Percentiles rank a stretch among this genome's conserved stretches.
Evolutionary conservation across 2,113 vertebrate genomes (phyloP).

Genomic region (pig (Sus scrofa)): DNA sequence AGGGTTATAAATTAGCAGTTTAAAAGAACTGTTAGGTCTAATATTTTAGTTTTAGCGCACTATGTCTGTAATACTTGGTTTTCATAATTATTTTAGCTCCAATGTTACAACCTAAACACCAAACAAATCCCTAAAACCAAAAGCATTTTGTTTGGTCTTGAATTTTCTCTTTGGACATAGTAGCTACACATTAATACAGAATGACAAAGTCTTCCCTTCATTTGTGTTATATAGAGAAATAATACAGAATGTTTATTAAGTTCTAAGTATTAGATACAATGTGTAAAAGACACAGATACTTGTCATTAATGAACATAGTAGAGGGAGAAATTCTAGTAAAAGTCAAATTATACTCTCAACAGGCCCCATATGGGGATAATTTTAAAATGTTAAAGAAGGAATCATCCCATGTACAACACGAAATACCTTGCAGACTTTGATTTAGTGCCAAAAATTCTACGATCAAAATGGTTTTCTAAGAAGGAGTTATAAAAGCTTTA

Average conservation of each 20-base stretch:
- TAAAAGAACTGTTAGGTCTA: neutral
- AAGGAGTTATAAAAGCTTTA: neutral
- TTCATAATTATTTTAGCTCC: neutral
- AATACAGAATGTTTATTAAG: neutral
- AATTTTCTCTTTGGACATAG: neutral
- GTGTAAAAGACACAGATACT: neutral
- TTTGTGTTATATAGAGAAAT: neutral
- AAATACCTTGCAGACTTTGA: neutral
- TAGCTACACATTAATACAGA: neutral
- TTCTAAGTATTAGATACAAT: neutral
- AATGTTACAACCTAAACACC: neutral
- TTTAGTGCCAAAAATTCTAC: neutral
- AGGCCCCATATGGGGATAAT: neutral
- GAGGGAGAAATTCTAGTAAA: neutral
- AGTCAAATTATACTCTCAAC: neutral
- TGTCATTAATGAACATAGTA: neutral
- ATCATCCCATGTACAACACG: neutral
- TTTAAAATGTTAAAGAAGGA: neutral
- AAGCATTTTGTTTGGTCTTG: neutral
- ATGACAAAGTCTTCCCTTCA: neutral
- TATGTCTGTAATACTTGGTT: neutral
- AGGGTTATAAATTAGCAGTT: conserved; percentile 25
- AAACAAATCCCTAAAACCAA: neutral
- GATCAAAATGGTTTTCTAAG: neutral
- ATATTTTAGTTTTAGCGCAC: neutral